Base-by-base conservation (phyloP, 2,797 vertebrate genomes). In the Semaprochilodus insignis region DNA sequence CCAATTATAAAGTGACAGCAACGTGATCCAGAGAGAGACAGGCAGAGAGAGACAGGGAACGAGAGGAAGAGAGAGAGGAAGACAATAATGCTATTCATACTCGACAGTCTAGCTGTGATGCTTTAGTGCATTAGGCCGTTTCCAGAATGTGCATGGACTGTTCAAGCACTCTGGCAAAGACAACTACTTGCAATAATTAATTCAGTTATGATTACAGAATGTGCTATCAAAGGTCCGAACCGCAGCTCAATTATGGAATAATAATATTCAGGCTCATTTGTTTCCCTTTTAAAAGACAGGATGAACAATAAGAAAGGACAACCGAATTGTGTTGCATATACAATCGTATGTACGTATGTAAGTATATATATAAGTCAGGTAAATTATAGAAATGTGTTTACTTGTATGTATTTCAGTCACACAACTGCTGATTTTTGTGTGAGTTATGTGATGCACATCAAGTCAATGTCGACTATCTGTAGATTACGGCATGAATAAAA, bases 1-100 rank as follows among this genome's bases (percentile, higher is more conserved):
- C 93, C 92, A 92, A 89, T 93, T 78, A 89, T 81, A 87, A 21
- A 70, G 17, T 77, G 60, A 88, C 54, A 62, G 66, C 48, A 74
- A 67, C 16, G 80, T 78, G 88, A 87, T 86, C 70, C 77, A 76
- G 23, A 27, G 23, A 23, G 36, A 23, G 66, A 44, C 8, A 48
- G 74, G 59, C 62, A n/a, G 69, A 31, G 48, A 73, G 59, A 62
- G 74, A 63, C 60, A 44, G 67, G 16, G 52, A 31, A 16, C 11
- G 8, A 73, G 25, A 21, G 51, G 34, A 51, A 55, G 51, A 73
- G 71, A 55, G 51, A 73, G 71, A 73, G 44, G 0, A 13, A 48
- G 40, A 48, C 11, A 48, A 40, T 23, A 78, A 65, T 74, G 51
- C 40, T 36, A 72, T 48, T 76, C 71, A 71, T 55, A 69, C 63